A percentile compares a stretch with the other conserved stretches of the same genome.
These are phyloP conservation scores for Phymastichus coffea DNA, from an alignment of 1,140 invertebrate species.

Conservation along the genomic window DNA sequence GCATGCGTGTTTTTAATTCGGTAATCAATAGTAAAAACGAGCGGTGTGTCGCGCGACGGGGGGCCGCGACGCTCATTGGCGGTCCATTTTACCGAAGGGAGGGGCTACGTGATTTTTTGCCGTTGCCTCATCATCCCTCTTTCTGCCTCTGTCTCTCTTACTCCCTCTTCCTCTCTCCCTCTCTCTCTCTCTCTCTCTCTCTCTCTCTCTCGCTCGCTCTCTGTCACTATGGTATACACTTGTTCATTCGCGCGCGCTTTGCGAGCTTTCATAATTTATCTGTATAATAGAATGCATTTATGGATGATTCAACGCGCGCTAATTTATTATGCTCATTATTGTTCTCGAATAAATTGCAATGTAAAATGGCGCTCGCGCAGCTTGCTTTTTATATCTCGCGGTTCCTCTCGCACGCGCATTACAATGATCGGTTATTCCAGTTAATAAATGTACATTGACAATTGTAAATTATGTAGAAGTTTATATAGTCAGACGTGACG, in stretches of 20 bases:
- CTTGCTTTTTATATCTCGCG: not conserved
- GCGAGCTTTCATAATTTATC: conserved; percentile 19
- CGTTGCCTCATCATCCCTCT: conserved; percentile 1
- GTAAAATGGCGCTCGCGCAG: not conserved
- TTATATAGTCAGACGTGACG: too few relatives aligned
- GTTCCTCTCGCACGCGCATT: too few relatives aligned
- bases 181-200: not conserved
- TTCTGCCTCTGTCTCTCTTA: not conserved
- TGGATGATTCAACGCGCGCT: conserved; percentile 11
- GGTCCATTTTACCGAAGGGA: conserved; percentile 35
- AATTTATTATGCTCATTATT: conserved; percentile 25
- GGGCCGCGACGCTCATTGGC: conserved; percentile 23
- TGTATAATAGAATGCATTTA: conserved; percentile 7
- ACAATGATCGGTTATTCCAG: too few relatives aligned
- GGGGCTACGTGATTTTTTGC: conserved; percentile 31
- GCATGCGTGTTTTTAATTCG: conserved; percentile 53
- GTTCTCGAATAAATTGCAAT: conserved; percentile 3
- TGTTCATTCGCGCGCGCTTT: not conserved
- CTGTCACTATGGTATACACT: not conserved
- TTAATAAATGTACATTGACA: too few relatives aligned
- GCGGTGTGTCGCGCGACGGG: conserved; percentile 37
- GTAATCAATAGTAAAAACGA: conserved; percentile 53
- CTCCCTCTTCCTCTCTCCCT: not conserved
- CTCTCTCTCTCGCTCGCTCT: not conserved
- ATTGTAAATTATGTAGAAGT: too few relatives aligned